Percentiles rank a stretch among this genome's conserved stretches.
These are phyloP conservation scores for Drosophila elegans DNA, from an alignment of 1,140 invertebrate species.

Conservation along the genomic window DNA sequence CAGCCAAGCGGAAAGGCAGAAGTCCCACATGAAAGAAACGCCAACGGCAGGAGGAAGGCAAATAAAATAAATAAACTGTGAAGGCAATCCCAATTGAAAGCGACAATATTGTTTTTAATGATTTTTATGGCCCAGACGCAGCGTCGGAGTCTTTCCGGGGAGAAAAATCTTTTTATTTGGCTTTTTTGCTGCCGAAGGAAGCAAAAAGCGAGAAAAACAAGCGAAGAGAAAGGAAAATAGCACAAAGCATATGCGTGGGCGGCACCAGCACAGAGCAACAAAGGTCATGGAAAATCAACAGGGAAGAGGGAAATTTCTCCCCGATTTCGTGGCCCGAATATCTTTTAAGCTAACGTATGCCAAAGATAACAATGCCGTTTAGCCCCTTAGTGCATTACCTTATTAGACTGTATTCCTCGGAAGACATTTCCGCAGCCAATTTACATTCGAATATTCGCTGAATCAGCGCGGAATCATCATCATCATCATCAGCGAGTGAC, in stretches of 20 bases:
- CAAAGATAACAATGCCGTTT: conserved; percentile 28
- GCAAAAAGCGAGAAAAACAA: conserved; percentile 31
- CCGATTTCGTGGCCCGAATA: conserved; percentile 2
- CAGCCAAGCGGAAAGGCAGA: conserved; percentile 20
- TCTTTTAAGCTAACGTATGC: conserved; percentile 19
- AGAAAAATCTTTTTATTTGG: conserved; percentile 58
- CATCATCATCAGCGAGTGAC: conserved; percentile 32
- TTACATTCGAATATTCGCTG: conserved; percentile 49
- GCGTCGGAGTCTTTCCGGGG: conserved; percentile 31
- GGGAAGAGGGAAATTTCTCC: conserved; percentile 14
- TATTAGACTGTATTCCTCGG: conserved; percentile 47
- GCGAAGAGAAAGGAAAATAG: conserved; percentile 30
- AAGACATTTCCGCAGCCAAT: conserved; percentile 23
- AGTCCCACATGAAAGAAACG: conserved; percentile 13
- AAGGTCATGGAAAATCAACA: conserved; percentile 52
- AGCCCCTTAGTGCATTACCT: conserved; percentile 46
- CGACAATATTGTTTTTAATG: conserved; percentile 79
- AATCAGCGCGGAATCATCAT: conserved; percentile 48
- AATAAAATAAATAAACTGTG: conserved; percentile 72
- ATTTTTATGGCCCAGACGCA: conserved; percentile 60
- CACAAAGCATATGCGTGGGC: conserved; percentile 69
- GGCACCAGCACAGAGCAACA: conserved; percentile 32
- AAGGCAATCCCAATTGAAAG: conserved; percentile 64
- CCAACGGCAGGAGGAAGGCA: conserved; percentile 22
- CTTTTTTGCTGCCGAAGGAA: conserved; percentile 55